Evolutionary conservation across 2,888 invertebrate species (phyloP), one percentile per base, ranked within the genome.

Genomic region (Andricus quercusramuli): DNA sequence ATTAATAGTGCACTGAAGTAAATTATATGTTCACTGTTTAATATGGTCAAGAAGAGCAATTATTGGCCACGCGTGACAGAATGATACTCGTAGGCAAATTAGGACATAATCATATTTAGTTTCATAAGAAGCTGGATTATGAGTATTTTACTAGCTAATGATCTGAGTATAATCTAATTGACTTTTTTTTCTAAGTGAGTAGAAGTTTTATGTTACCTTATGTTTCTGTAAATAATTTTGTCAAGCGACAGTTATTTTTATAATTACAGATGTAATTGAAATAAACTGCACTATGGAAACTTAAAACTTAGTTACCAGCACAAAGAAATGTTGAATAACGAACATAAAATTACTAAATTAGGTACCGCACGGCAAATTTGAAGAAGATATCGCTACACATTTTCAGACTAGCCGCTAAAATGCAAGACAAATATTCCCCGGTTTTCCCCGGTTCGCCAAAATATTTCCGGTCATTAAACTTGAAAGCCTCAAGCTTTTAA

Each of bases 101-200:
- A 44, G 6, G 41, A 47, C 0, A 68, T 22, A 68, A 47, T 68
- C 25, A 47, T 44, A 2, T 67, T 44, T 15, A 22, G 9, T 70
- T 66, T 29, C 66, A 66, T 66, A 37, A 66, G n/a, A 66, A 66
- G 20, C n/a, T 66, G 66, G 29, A 6, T 37, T 66, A 37, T 32
- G n/a, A 37, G n/a, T 66, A 6, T 8, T n/a, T 65, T 20, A 29
- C 65, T 65, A 66, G 20, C 6, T 37, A n/a, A 22, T 59, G n/a
- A 32, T n/a, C 37, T 32, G 9, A 32, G 8, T 32, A 29, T 65
- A 5, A 29, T 32, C 20, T 64, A 29, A 29, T 20, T 65, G 25
- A 29, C 65, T 32, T 65, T 65, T 29, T 29, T 65, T 65, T 65
- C 9, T 65, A 65, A 65, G 17, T 65, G 11, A 65, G 25, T 65